Base-by-base conservation (phyloP, 2,797 vertebrate species). In the Adelosebastes latens region DNA sequence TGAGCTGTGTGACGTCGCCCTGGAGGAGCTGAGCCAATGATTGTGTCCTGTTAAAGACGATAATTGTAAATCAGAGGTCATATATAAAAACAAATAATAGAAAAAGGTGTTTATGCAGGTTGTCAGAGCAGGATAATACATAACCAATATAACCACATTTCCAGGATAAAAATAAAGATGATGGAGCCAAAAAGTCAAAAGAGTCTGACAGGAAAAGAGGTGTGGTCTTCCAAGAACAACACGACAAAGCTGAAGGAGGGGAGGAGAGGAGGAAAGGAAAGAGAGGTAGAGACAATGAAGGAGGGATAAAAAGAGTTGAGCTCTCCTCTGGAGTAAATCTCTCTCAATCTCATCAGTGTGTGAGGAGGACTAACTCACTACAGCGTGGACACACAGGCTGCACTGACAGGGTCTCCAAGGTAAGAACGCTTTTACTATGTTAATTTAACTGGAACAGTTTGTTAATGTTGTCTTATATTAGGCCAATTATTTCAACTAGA, bases 301-400 rank as follows among this genome's bases (percentile, higher is more conserved):
- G 82, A 85, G 87, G 83, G 91, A 79, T 69, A 82, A 71, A 90
- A 85, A 49, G 72, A 84, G 63, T 53, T 69, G 79, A 92, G 85
- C 81, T 77, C 69, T 85, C 69, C 69, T 79, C 77, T 78, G 79
- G 81, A 91, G 89, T 92, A 95, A 93, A 92, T 93, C 92, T 86
- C 83, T 88, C 72, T 80, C 91, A 94, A 90, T 90, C 92, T 93
- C 80, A 88, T 93, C 90, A 92, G 89, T 56, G 89, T 56, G 71
- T 82, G 79, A 88, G 79, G 84, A n/a, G 69, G 77, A 87, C 75
- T 64, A 58, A 85, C 64, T 74, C 70, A 76, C 77, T 25, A n/a
- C 58, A 42, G 68, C 1, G 87, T 32, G 87, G 80, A 77, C 2
- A 61, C 73, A 70, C 71, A 20, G 11, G 58, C 81, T 61, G 39